phyloP scores from a whole-genome alignment of 2,113 vertebrate genomes.

The Phrynosoma blainvillii region DNA sequence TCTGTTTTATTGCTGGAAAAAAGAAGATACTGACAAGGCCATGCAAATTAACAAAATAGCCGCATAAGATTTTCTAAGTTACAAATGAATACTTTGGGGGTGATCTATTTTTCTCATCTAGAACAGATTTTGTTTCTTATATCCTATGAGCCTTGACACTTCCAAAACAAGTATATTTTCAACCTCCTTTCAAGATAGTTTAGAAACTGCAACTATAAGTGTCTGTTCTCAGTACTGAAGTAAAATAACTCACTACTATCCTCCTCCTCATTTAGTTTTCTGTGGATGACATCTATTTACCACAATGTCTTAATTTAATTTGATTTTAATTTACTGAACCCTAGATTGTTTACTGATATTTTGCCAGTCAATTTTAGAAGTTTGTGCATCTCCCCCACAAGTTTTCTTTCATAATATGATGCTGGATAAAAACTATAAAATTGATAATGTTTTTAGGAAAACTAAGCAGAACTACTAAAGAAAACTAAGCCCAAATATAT shows the following conservation, averaged over 20 bases:
- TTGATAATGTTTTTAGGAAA: background rate
- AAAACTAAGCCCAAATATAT: background rate
- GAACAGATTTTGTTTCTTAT: background rate
- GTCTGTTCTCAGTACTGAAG: background rate
- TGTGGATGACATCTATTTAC: background rate
- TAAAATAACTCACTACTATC: background rate
- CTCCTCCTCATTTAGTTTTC: background rate
- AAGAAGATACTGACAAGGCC: background rate
- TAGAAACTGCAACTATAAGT: background rate
- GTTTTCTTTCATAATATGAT: too few relatives aligned
- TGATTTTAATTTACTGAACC: background rate
- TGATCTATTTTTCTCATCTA: background rate
- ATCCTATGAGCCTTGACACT: background rate
- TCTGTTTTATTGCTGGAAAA: too few relatives aligned
- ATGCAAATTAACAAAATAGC: slow-evolving; percentile 3
- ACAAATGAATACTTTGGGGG: background rate
- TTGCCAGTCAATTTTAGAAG: background rate
- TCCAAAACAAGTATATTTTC: background rate
- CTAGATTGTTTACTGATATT: background rate
- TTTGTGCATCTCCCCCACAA: background rate
- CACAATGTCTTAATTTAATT: background rate
- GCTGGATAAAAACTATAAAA: background rate
- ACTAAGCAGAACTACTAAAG: background rate
- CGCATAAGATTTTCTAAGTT: slow-evolving; percentile 10
- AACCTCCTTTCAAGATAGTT: background rate